Evolutionary conservation across 2,113 vertebrate genomes (phyloP), one percentile per base, ranked within the genome.

Genomic region (Chaetura pelagica): DNA sequence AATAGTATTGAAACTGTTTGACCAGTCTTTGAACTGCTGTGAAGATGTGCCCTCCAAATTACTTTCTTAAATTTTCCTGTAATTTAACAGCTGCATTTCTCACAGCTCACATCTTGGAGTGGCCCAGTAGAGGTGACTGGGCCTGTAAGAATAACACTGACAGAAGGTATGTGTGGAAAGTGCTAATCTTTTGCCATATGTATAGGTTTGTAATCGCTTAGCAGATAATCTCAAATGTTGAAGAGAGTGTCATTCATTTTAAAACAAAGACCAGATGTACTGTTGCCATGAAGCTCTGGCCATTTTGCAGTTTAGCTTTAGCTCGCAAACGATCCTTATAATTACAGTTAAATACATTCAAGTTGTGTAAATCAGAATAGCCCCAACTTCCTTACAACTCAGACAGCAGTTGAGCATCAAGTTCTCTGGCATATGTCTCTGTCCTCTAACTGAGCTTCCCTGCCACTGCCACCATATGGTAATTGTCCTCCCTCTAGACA

Each of bases 11-110:
- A 23, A 79, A 38, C 40, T 79, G 30, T 76, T 69, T 73, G 62
- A 83, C 73, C 18, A 72, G 20, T 7, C 71, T 95, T 93, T 91
- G 75, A 96, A 76, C 71, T 90, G 26, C 55, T 88, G 58, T 69
- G 38, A 82, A 59, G 75, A 59, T 57, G 29, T 91, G 72, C 10
- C 59, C 46, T 89, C 29, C 48, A 59, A 79, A 64, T 61, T 24
- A 48, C 58, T 82, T 51, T 52, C 51, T 59, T 55, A 63, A 55
- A 59, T 81, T 83, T 46, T 32, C 32, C 46, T 83, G 8, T 15
- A 35, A 16, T 62, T 54, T 34, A 69, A 9, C 48, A 87, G 71
- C 89, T 90, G 63, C 3, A 0, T 88, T 94, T 93, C 85, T 96
- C 93, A 58, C 15, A 1, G 63, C 69, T 94, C 72, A 69, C 4